Percentiles rank a stretch among this genome's conserved stretches.
These are phyloP conservation scores for Baronia brevicornis DNA, from an alignment of 2,888 invertebrate genomes.

Conservation along the genomic window DNA sequence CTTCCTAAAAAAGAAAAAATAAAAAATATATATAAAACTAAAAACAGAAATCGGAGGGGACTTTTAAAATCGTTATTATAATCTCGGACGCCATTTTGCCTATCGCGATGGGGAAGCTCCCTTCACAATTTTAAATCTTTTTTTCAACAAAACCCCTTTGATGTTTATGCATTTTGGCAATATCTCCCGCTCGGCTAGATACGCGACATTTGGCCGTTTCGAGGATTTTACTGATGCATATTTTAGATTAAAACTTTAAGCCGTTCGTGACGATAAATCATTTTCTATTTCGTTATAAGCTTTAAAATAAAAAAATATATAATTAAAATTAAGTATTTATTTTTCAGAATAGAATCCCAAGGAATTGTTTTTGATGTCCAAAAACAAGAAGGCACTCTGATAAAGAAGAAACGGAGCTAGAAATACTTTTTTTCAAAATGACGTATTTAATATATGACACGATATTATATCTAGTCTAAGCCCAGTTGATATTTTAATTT, in stretches of 20 bases:
- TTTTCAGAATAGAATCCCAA: no score
- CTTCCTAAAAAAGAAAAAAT: constrained; percentile 57
- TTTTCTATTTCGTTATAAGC: constrained; percentile 7
- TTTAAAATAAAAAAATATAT: constrained; percentile 1
- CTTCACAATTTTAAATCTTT: constrained; percentile 71
- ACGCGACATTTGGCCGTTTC: constrained; percentile 66
- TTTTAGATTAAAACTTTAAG: constrained; percentile 67
- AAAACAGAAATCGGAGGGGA: constrained; percentile 42
- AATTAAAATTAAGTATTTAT: no score
- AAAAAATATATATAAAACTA: constrained; percentile 34
- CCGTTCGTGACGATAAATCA: constrained; percentile 23
- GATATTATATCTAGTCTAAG: no score
- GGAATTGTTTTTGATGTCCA: no score
- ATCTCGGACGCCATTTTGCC: constrained; percentile 72
- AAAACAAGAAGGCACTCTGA: no score
- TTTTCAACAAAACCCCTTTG: constrained; percentile 70
- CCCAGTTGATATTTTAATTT: no score
- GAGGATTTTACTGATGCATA: constrained; percentile 66
- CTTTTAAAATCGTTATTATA: constrained; percentile 75
- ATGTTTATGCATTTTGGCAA: constrained; percentile 71
- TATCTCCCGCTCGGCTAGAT: constrained; percentile 60
- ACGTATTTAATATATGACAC: no score
- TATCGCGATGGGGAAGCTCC: constrained; percentile 62
- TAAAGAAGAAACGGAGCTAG: no score
- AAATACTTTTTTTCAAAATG: no score